Conservation (phyloP, 64 coral and sea anemone genomes). For the Stylophora pistillata region DNA sequence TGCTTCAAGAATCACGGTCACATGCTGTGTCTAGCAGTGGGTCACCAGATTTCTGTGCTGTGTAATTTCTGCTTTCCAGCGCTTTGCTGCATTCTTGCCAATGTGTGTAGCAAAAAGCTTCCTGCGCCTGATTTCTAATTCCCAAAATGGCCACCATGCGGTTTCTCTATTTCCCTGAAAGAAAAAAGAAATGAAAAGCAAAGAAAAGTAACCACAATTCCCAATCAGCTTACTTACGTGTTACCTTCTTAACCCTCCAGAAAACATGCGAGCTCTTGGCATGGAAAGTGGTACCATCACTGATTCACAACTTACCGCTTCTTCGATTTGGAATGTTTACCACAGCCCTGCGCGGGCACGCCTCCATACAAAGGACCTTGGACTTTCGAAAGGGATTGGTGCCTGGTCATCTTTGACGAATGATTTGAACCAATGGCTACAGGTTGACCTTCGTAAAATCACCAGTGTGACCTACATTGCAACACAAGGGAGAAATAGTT, state of each 20-base stretch:
- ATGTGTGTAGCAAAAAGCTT: no score
- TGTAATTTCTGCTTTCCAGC: no score
- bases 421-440: background rate
- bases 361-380: background rate
- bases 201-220: no score
- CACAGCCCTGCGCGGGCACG: background rate
- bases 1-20: no score
- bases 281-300: constrained; percentile 29
- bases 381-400: background rate
- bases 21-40: no score
- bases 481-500: constrained; percentile 2
- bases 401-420: background rate
- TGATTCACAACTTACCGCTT: constrained; percentile 21
- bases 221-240: no score
- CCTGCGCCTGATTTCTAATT: no score
- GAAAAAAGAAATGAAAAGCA: no score
- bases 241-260: background rate
- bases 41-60: no score
- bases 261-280: constrained; percentile 11
- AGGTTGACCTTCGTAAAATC: background rate
- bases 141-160: no score
- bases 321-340: background rate
- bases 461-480: background rate
- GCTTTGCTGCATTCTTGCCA: no score
- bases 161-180: no score